Conservation (phyloP, 2,888 invertebrate genomes). For the Cotesia congregata region DNA sequence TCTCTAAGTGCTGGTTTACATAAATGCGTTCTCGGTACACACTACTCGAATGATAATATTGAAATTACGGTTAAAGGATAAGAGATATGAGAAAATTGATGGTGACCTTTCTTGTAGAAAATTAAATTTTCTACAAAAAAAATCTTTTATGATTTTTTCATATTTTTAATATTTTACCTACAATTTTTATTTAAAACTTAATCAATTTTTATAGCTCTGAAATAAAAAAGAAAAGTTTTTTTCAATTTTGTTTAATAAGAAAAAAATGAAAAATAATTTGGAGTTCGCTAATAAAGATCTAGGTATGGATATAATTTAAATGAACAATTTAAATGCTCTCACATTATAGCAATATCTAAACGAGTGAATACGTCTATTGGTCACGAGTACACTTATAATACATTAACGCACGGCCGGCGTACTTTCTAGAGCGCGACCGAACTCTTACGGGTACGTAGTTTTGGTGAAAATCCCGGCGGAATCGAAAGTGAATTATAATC, state of each 20-base stretch:
- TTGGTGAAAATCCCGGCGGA: constrained; percentile 46
- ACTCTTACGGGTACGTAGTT: constrained; percentile 37
- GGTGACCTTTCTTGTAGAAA: no score
- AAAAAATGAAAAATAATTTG: background rate
- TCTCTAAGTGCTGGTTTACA: no score
- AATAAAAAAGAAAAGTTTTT: background rate
- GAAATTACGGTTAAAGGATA: no score
- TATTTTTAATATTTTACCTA: no score
- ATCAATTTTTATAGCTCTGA: background rate
- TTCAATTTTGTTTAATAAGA: no score
- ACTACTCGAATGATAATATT: no score
- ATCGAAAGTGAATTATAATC: constrained; percentile 48
- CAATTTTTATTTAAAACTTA: no score
- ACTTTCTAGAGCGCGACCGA: constrained; percentile 46
- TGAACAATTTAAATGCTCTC: constrained; percentile 9
- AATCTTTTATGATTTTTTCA: no score
- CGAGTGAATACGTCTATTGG: constrained; percentile 18
- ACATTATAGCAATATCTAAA: constrained; percentile 3
- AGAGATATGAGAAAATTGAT: no score
- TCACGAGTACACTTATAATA: constrained; percentile 30
- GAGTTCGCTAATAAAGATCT: background rate
- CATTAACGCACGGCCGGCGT: constrained; percentile 33
- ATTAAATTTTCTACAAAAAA: no score
- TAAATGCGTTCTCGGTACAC: no score
- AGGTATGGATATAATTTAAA: background rate